Base-by-base conservation (phyloP, 2,888 invertebrate species). In the Polydesmus complanatus region DNA sequence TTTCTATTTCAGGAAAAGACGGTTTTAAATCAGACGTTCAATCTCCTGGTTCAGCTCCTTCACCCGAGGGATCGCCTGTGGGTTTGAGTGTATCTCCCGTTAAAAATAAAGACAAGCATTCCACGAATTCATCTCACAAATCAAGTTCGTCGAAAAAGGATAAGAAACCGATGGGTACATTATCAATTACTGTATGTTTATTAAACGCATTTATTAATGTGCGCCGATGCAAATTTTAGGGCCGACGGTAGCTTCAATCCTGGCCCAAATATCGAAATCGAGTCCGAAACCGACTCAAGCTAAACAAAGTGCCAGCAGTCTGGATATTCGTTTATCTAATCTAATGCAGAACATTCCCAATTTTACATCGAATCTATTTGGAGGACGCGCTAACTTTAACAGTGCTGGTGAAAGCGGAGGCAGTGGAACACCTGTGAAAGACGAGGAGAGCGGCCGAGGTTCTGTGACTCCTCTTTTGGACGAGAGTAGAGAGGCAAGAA, bases 281-380 rank as follows among this genome's bases (percentile, higher is more conserved):
- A 37, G 8, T 37, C 14, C 37, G 14, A 37, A 37, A 37, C 37
- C 37, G 14, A 37, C 14, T 57, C 1, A 14, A 54, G 2, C 53
- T 3, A 22, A 63, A 37, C 37, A 37, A 14, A 8, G 8, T 22
- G 27, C 62, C 2, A 66, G 66, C 37, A 67, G 67, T 52, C 60
- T 68, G 14, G 68, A 68, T 49, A 65, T 65, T 27, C 60, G 68
- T 18, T 56, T 68, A 11, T 67, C 67, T 11, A 67, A 63, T 62
- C 61, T 68, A 25, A 64, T 68, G 62, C 66, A 68, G 26, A 67
- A 65, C 52, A 65, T 68, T 27, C 66, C 67, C 21, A 65, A 64
- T 51, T 60, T 66, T 2, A 63, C 66, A 8, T 60, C 65, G 8
- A 57, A 53, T 23, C 27, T 56, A 1, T 53, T 56, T 21, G 65